A percentile compares a stretch with the other conserved stretches of the same genome.
phyloP scores from a whole-genome alignment of 2,113 vertebrate genomes.

The Psammodynastes pulverulentus region DNA sequence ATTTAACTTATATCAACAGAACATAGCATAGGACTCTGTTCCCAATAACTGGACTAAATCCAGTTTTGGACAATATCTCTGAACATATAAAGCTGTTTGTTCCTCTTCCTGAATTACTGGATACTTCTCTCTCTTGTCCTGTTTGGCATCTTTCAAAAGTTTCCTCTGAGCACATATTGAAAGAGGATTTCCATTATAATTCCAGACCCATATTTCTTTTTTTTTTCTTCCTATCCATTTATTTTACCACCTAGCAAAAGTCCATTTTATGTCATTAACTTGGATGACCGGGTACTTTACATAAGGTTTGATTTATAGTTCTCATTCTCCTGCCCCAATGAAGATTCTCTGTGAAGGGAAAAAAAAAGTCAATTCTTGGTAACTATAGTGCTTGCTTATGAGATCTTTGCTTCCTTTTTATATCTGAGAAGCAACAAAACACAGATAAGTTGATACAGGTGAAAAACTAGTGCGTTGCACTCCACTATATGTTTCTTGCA shows the following conservation, averaged over 20 bases:
- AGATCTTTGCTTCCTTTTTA: neutral
- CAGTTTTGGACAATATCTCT: neutral
- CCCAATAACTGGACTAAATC: neutral
- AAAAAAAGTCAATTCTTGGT: neutral
- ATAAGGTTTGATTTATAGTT: neutral
- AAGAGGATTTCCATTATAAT: neutral
- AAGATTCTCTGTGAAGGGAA: neutral
- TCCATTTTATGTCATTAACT: neutral
- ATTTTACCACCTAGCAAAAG: neutral
- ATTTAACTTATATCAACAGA: neutral
- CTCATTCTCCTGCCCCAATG: neutral
- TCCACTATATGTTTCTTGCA: conserved; percentile 8
- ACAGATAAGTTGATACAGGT: neutral
- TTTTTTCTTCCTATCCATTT: neutral
- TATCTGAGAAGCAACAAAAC: neutral
- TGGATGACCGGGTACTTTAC: neutral
- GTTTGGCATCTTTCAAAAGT: neutral
- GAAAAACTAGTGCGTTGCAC: neutral
- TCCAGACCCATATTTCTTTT: neutral
- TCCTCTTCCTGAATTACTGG: neutral
- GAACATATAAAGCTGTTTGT: neutral
- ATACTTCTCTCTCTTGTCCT: neutral
- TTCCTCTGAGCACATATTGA: neutral
- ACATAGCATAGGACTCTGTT: neutral
- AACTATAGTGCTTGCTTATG: neutral